Percentiles rank a stretch among this genome's conserved stretches.
Evolutionary conservation across 2,888 invertebrate genomes (phyloP).

Genomic region (Catocala nupta): DNA sequence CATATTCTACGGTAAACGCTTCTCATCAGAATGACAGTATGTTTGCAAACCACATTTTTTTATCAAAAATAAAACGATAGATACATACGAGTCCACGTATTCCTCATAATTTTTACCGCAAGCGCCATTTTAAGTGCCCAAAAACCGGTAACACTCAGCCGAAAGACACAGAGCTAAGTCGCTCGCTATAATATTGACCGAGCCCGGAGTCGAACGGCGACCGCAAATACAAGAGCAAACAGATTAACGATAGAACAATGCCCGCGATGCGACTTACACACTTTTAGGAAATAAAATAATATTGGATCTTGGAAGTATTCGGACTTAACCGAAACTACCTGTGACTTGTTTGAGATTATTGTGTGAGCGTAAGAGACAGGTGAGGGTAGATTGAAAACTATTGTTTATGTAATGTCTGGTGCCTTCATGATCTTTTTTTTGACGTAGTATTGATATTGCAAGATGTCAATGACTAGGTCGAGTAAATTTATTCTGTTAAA

Average conservation of each 20-base stretch:
- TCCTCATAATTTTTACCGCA: background rate
- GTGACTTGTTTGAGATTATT: background rate
- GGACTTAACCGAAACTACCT: constrained; percentile 11
- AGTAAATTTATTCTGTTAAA: no score
- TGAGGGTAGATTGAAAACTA: background rate
- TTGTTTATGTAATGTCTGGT: constrained; percentile 9
- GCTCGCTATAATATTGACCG: constrained; percentile 75
- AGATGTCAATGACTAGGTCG: no score
- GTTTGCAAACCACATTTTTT: no score
- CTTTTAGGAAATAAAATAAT: constrained; percentile 43
- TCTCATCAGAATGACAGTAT: no score
- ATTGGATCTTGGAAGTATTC: constrained; percentile 30
- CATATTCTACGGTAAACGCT: no score
- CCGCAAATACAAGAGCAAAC: constrained; percentile 74
- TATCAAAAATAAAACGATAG: no score
- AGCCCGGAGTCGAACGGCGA: constrained; percentile 67
- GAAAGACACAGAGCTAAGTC: constrained; percentile 61
- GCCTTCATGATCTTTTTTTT: no score
- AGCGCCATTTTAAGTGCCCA: constrained; percentile 48
- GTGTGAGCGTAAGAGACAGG: background rate
- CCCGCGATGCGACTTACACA: constrained; percentile 43
- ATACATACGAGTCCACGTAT: no score
- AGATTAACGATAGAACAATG: constrained; percentile 75
- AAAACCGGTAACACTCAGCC: constrained; percentile 56
- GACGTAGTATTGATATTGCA: no score